A percentile compares a stretch with the other conserved stretches of the same genome.
phyloP scores from a whole-genome alignment of 2,888 invertebrate genomes.

The Apamea crenata region DNA sequence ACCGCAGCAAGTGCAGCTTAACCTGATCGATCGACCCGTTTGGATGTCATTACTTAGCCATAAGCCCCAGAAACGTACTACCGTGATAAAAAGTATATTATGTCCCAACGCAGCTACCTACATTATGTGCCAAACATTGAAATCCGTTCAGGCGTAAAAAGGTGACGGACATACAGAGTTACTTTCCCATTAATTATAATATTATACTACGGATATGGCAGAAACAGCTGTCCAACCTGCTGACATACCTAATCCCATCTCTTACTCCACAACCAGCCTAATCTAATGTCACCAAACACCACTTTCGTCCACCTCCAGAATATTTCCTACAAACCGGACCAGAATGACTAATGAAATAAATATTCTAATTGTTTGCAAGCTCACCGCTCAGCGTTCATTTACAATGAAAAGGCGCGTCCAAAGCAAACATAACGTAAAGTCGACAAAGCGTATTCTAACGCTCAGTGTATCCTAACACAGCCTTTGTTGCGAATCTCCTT shows the following conservation, averaged over 20 bases:
- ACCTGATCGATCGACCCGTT: too few relatives aligned
- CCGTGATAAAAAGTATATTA: too few relatives aligned
- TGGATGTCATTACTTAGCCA: too few relatives aligned
- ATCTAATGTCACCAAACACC: slow-evolving; percentile 12
- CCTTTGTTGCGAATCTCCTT: slow-evolving; percentile 78
- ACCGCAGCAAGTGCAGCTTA: too few relatives aligned
- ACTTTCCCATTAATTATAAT: too few relatives aligned
- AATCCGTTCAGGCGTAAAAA: too few relatives aligned
- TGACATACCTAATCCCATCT: background rate
- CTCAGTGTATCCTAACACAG: slow-evolving; percentile 75
- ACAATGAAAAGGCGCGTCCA: slow-evolving; percentile 71
- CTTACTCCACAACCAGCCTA: background rate
- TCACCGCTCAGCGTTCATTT: slow-evolving; percentile 59
- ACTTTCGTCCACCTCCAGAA: slow-evolving; percentile 25
- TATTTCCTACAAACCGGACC: slow-evolving; percentile 36
- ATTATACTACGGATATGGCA: too few relatives aligned
- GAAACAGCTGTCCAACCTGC: too few relatives aligned
- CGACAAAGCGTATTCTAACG: slow-evolving; percentile 80
- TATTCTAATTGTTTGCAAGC: slow-evolving; percentile 64
- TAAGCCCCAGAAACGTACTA: too few relatives aligned
- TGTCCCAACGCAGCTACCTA: too few relatives aligned
- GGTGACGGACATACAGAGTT: too few relatives aligned
- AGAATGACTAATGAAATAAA: slow-evolving; percentile 64
- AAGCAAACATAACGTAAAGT: slow-evolving; percentile 74
- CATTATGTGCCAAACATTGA: too few relatives aligned